Evolutionary conservation across 2,113 vertebrate species (phyloP), one percentile per base, ranked within the genome.

Genomic region (Alaudala cheleensis): DNA sequence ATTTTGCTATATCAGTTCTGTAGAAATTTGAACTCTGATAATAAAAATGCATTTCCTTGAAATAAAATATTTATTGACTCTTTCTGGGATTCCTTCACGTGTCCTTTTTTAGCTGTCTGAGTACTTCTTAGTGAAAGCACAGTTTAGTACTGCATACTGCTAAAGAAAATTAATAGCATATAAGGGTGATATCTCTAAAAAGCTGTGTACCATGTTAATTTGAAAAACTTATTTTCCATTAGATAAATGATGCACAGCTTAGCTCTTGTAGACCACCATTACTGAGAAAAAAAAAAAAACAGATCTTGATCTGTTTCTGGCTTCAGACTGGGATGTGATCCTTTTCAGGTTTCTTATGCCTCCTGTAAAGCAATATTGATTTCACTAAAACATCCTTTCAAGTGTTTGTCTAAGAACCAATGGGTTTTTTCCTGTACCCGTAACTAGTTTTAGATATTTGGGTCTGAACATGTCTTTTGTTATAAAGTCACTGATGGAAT

Each of bases 401-500:
- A 47, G 5, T 12, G 14, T 40, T 23, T 12, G 14, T 40, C 20
- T 29, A 34, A 66, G 22, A 74, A 71, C 12, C 6, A 57, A 11
- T 3, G 4, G 4, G 0, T 0, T 16, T 74, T 37, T 57, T 67
- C 29, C 21, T 60, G 19, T 64, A 56, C 14, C 5, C 3, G 4
- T 42, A 51, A 15, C 5, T 56, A 17, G 10, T 39, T 81, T 49
- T 37, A 54, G 66, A 12, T 37, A 53, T 31, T 67, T n/a, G 6
- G 5, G 2, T 61, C 42, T 88, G 56, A 65, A 45, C 5, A 9
- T 53, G 6, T 40, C 6, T 51, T 13, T 56, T 42, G 12, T 11
- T 39, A 42, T 51, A 29, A 77, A 71, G 17, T 57, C n/a, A 39
- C 20, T 37, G 37, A 47, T 57, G 15, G 20, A 79, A 42, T 15